These are phyloP conservation scores for Chionodraco myersi DNA, from an alignment of 2,113 vertebrate species.

Conservation along the genomic window DNA sequence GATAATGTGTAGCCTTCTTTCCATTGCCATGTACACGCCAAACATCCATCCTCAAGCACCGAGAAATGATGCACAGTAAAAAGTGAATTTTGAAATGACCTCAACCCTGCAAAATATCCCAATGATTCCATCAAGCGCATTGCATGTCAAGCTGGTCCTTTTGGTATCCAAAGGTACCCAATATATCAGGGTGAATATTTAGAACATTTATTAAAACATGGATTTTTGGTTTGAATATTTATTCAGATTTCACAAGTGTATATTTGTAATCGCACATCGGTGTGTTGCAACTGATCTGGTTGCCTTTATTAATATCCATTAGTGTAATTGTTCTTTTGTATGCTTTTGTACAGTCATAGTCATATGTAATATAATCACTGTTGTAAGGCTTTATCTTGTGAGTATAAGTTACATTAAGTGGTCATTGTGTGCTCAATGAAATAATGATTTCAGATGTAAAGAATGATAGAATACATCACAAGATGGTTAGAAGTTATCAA, in stretches of 20 bases:
- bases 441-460: too few relatives aligned
- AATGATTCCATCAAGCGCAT: not conserved
- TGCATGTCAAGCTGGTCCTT: not conserved
- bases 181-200: not conserved
- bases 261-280: too few relatives aligned
- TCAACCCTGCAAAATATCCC: not conserved
- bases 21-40: not conserved
- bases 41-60: not conserved
- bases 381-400: too few relatives aligned
- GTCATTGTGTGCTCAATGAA: too few relatives aligned
- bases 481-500: too few relatives aligned
- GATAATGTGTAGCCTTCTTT: conserved; percentile 38
- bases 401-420: too few relatives aligned
- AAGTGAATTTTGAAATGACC: not conserved
- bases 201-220: not conserved
- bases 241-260: not conserved
- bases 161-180: not conserved
- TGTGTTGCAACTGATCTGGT: too few relatives aligned
- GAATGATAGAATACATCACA: too few relatives aligned
- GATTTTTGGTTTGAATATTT: not conserved
- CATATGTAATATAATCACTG: too few relatives aligned
- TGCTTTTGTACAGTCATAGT: too few relatives aligned
- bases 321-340: too few relatives aligned
- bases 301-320: too few relatives aligned
- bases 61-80: not conserved